Evolutionary conservation across 2,888 invertebrate genomes (phyloP).

Genomic region (Agrenia bidenticulata): DNA sequence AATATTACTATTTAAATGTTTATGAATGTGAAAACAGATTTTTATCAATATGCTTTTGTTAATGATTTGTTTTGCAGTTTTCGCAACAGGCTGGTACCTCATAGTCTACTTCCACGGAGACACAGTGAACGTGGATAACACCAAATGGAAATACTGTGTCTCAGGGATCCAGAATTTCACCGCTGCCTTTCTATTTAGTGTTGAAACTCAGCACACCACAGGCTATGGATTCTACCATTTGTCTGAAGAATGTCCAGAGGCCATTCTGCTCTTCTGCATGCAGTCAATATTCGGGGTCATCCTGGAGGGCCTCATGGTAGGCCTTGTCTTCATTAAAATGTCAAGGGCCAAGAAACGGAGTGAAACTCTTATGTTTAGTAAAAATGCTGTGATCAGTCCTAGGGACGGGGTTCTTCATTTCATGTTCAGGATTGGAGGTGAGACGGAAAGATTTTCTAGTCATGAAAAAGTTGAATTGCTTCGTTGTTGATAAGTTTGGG

Average conservation of each 20-base stretch:
- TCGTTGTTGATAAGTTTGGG: too few relatives aligned
- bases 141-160: slow-evolving; percentile 58
- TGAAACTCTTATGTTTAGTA: slow-evolving; percentile 88
- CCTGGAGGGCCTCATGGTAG: slow-evolving; percentile 58
- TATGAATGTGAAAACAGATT: too few relatives aligned
- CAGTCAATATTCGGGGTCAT: slow-evolving; percentile 36
- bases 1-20: too few relatives aligned
- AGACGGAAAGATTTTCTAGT: neutral
- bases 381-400: slow-evolving; percentile 78
- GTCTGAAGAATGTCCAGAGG: slow-evolving; percentile 41
- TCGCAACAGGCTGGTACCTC: slow-evolving; percentile 87
- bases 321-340: slow-evolving; percentile 79
- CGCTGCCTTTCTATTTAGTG: slow-evolving; percentile 60
- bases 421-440: slow-evolving; percentile 80
- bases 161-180: slow-evolving; percentile 59
- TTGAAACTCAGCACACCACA: slow-evolving; percentile 58
- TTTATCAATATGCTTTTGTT: too few relatives aligned
- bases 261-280: slow-evolving; percentile 42
- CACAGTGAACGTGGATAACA: slow-evolving; percentile 57
- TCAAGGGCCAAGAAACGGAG: slow-evolving; percentile 91
- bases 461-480: too few relatives aligned
- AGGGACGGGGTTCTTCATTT: slow-evolving; percentile 81
- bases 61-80: too few relatives aligned
- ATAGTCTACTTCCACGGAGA: slow-evolving; percentile 89
- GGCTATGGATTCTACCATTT: slow-evolving; percentile 54